Evolutionary conservation across 2,888 invertebrate species (phyloP).

Genomic region (Desoria tigrina): DNA sequence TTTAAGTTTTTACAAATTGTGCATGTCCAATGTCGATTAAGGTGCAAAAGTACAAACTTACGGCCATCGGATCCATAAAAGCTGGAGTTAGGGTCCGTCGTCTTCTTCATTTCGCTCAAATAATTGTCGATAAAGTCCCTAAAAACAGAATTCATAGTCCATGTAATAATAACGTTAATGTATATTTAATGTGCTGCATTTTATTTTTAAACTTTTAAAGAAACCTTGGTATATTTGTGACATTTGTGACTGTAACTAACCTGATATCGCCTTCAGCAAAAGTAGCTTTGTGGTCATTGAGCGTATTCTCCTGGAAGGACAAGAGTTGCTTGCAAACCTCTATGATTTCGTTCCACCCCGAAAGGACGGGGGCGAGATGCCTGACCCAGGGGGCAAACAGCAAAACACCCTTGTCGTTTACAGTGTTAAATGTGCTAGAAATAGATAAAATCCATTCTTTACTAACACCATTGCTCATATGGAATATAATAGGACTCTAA

Average conservation of each 20-base stretch:
- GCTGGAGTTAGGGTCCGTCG: conserved; percentile 37
- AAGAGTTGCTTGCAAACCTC: conserved; percentile 8
- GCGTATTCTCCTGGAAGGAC: conserved; percentile 21
- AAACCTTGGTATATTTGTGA: not conserved
- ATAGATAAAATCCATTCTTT: not conserved
- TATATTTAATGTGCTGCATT: too few species aligned
- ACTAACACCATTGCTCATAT: not conserved
- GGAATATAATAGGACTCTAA: too few species aligned
- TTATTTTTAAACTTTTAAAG: not conserved
- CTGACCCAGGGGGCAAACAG: conserved; percentile 31
- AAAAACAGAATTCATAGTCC: not conserved
- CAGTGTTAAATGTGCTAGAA: not conserved
- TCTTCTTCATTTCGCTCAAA: conserved; percentile 40
- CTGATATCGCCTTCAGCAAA: conserved; percentile 27
- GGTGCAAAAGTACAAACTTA: conserved; percentile 15
- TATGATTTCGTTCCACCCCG: conserved; percentile 23
- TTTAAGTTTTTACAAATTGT: not conserved
- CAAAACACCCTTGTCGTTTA: conserved; percentile 9
- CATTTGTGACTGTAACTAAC: conserved; percentile 3
- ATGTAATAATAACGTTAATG: too few species aligned
- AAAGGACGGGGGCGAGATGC: conserved; percentile 22
- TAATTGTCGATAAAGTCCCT: conserved; percentile 48
- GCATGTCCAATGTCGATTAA: not conserved
- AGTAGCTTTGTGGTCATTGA: conserved; percentile 23
- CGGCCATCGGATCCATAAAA: conserved; percentile 40